Conservation (phyloP, 2,888 invertebrate species). For the Rhagonycha fulva region DNA sequence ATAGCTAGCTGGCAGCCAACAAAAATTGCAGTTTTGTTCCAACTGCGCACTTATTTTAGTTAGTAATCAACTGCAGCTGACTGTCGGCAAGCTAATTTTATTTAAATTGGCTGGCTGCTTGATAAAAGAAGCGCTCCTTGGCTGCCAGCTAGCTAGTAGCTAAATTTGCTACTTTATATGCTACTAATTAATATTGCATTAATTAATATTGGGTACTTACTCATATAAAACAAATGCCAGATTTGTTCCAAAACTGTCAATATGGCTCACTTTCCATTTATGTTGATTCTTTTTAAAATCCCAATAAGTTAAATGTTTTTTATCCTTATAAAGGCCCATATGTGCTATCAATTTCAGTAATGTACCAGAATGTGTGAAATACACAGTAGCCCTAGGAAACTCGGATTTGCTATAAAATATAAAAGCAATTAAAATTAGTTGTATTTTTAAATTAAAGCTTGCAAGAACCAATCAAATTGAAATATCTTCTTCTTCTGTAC, state of each 20-base stretch:
- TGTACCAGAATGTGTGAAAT: conserved; percentile 85
- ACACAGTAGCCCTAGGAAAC: conserved; percentile 58
- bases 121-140: neutral
- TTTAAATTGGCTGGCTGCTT: no score
- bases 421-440: conserved; percentile 4
- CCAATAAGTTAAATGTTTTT: conserved; percentile 60
- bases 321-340: conserved; percentile 73
- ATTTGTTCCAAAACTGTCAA: conserved; percentile 79
- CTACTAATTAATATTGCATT: conserved; percentile 5
- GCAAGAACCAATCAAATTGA: no score
- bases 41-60: no score
- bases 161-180: no score
- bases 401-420: conserved; percentile 45
- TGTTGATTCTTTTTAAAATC: conserved; percentile 38
- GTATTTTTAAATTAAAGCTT: no score
- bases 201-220: conserved; percentile 57
- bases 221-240: conserved; percentile 74
- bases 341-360: conserved; percentile 75
- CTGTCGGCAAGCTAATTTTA: no score
- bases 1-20: no score
- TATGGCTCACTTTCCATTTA: conserved; percentile 50
- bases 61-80: no score
- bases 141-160: no score
- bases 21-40: no score
- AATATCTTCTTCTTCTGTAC: no score